Percentiles rank a stretch among this genome's conserved stretches.
phyloP scores from a whole-genome alignment of 23 tunicate species.

The Ascidia mentula region DNA sequence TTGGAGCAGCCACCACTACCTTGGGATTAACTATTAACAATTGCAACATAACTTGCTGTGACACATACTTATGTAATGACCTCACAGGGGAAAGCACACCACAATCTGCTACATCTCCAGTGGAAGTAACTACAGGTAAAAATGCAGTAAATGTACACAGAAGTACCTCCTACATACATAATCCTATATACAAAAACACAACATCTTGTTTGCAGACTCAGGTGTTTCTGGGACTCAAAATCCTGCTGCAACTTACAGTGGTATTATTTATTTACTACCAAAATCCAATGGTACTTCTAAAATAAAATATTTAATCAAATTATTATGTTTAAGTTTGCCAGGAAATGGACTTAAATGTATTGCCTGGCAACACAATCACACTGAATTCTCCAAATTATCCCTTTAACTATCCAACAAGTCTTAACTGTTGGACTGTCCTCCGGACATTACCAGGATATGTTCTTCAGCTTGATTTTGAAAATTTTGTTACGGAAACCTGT shows the following conservation, averaged over 20 bases:
- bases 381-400: background rate
- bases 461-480: background rate
- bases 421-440: background rate
- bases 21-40: background rate
- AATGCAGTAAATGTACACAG: too few species aligned
- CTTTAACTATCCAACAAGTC: background rate
- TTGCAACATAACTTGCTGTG: background rate
- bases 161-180: too few species aligned
- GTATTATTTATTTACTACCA: too few species aligned
- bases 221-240: too few species aligned
- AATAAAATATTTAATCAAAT: too few species aligned
- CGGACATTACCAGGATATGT: background rate
- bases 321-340: background rate
- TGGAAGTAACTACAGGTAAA: background rate
- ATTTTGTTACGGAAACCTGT: background rate
- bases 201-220: too few species aligned
- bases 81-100: background rate
- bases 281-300: too few species aligned
- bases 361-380: background rate
- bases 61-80: background rate
- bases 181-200: too few species aligned
- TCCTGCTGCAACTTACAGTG: too few species aligned
- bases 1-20: background rate
- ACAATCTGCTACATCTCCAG: background rate
- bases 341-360: background rate